A percentile compares a stretch with the other conserved stretches of the same genome.
Conservation (phyloP, 2,113 vertebrate species). For the Trogon melanurus region DNA sequence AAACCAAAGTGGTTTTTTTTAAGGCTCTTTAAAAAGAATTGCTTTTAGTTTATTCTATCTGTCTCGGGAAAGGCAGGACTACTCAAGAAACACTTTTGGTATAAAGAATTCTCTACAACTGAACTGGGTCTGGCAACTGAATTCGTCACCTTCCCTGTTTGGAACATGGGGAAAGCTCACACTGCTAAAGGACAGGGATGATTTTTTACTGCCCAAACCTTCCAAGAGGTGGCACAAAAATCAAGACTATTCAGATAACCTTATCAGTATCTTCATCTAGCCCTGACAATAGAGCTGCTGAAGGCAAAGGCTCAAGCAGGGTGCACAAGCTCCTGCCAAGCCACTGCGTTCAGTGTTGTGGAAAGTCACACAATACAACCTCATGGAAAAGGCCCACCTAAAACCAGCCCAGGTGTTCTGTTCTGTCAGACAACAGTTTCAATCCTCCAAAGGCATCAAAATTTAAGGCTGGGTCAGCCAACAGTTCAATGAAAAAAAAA, state of each 20-base stretch:
- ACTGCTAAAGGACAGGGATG: background rate
- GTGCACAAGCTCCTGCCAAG: background rate
- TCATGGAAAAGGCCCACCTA: background rate
- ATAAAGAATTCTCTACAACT: background rate
- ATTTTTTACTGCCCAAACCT: background rate
- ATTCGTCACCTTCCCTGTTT: background rate
- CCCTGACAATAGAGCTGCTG: fast-evolving
- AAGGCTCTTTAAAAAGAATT: background rate
- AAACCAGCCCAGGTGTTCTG: background rate
- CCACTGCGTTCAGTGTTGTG: background rate
- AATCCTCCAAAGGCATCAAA: background rate
- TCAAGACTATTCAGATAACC: background rate
- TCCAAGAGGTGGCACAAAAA: background rate
- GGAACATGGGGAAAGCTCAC: background rate
- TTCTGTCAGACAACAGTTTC: background rate
- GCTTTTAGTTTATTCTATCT: conserved; percentile 4
- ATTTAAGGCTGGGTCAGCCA: no score
- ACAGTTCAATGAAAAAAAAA: no score
- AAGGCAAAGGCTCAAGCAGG: fast-evolving
- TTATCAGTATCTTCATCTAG: background rate
- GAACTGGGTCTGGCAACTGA: background rate
- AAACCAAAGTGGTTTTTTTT: background rate
- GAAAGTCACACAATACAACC: background rate
- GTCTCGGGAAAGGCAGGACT: background rate
- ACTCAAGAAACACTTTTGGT: background rate